Evolutionary conservation across 2,113 vertebrate genomes (phyloP), one percentile per base, ranked within the genome.

Genomic region (Psilopsiagon aurifrons): DNA sequence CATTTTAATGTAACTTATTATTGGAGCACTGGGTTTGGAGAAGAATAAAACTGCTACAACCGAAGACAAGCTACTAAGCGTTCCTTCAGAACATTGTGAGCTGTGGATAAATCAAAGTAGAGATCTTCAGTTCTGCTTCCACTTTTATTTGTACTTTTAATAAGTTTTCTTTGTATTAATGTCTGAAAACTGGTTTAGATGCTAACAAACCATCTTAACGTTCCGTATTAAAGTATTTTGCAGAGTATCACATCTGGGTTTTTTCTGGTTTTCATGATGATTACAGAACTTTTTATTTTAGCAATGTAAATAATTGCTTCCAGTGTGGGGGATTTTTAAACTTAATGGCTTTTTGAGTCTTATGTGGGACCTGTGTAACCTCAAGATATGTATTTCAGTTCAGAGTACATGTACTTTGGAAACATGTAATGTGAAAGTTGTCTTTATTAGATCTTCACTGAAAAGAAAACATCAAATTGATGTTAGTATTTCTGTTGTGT

Each of bases 41-140:
- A 96, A 81, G 85, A 96, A 79, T 95, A 73, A 75, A 86, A 95
- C 84, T 97, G 80, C 39, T 92, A 96, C 60, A 85, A 86, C 92
- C 91, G 83, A 95, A 97, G 93, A 95, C 96, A 96, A 84, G 22
- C 81, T 80, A 17, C 97, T 97, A 95, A 93, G 96, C 93, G 81
- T 83, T 85, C 55, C 76, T 90, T 95, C 44, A 90, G 95, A 96
- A 96, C 47, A 6, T 4, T 39, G 43, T n/a, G 73, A 94, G 60
- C 41, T 76, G 22, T 73, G 68, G 92, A 52, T 83, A 79, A 92
- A 90, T 90, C 52, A 67, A 59, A 78, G 59, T 92, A 74, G 62
- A 93, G 85, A 83, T 95, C 79, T 29, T 86, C 81, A 83, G 1
- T 81, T 96, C 84, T 97, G 49, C 83, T 83, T 96, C 85, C 70